Conservation (phyloP, 2,797 vertebrate species). For the Diceros bicornis region DNA sequence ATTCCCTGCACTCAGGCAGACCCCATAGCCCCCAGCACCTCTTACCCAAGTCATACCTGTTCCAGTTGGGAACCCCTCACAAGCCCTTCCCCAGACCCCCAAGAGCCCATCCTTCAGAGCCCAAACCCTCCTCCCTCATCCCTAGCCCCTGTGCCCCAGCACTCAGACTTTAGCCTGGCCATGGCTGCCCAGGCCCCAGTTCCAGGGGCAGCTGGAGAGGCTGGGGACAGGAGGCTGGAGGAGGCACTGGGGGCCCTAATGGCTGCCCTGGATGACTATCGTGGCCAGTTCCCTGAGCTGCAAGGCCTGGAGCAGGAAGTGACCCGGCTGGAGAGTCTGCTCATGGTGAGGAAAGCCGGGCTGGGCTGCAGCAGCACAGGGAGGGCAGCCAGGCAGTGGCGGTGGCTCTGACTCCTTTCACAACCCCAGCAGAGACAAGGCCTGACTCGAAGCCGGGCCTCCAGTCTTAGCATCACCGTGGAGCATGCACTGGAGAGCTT, state of each 20-base stretch:
- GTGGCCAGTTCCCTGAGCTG: conserved; percentile 97
- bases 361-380: not conserved
- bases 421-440: conserved; percentile 91
- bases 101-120: conserved; percentile 32
- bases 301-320: conserved; percentile 96
- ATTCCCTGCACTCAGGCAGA: conserved; percentile 45
- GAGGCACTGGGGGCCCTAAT: conserved; percentile 93
- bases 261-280: conserved; percentile 96
- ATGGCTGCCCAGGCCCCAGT: not conserved
- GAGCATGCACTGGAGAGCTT: conserved; percentile 97
- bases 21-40: not conserved
- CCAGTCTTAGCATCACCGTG: conserved; percentile 96
- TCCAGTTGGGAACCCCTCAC: conserved; percentile 35
- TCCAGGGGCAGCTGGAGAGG: not conserved
- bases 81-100: not conserved
- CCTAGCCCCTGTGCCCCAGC: conserved; percentile 8
- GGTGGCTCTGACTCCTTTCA: not conserved
- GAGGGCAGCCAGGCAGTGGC: not conserved
- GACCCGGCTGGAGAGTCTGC: conserved; percentile 93
- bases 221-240: conserved; percentile 91
- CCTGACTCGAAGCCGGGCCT: conserved; percentile 93
- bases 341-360: conserved; percentile 92
- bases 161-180: conserved; percentile 57
- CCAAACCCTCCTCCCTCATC: conserved; percentile 56
- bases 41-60: conserved; percentile 21